A percentile compares a stretch with the other conserved stretches of the same genome.
Conservation (phyloP, 2,888 invertebrate genomes). For the Hypercompe scribonia region DNA sequence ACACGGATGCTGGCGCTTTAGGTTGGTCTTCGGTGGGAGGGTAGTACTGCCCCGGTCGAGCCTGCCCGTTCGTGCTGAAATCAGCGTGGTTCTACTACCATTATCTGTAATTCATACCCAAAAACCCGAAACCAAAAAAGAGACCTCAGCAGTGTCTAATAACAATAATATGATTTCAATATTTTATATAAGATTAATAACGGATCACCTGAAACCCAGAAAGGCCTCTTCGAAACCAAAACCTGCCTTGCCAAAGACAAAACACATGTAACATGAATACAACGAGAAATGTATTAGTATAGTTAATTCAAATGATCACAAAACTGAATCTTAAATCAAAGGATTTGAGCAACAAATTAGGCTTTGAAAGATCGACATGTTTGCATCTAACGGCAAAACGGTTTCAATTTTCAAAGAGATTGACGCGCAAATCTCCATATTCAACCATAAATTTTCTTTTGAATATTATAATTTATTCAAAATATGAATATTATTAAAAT, state of each 20-base stretch:
- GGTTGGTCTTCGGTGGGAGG: too few relatives aligned
- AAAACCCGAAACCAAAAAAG: too few relatives aligned
- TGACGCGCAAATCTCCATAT: conserved; percentile 22
- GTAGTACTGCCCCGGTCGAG: too few relatives aligned
- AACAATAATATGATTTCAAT: conserved; percentile 47
- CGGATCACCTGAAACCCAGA: conserved; percentile 52
- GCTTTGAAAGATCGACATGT: conserved; percentile 23
- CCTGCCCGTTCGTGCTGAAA: too few relatives aligned
- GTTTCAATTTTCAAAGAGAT: conserved; percentile 27
- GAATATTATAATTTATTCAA: conserved; percentile 31
- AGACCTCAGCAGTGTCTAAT: conserved; percentile 35
- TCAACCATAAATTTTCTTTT: conserved; percentile 31
- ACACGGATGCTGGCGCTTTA: too few relatives aligned
- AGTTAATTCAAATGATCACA: conserved; percentile 48
- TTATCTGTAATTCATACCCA: too few relatives aligned
- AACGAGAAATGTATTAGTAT: conserved; percentile 52
- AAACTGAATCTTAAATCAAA: conserved; percentile 35
- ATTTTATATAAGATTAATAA: conserved; percentile 50
- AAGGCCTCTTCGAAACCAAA: conserved; percentile 60
- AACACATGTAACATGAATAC: conserved; percentile 59
- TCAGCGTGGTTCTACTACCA: too few relatives aligned
- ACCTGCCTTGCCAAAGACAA: conserved; percentile 49
- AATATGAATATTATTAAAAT: conserved; percentile 34
- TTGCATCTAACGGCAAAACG: conserved; percentile 22
- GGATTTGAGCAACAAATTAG: conserved; percentile 15